Evolutionary conservation across 1,140 invertebrate genomes (phyloP).

Genomic region (Lysiphlebus fabarum): DNA sequence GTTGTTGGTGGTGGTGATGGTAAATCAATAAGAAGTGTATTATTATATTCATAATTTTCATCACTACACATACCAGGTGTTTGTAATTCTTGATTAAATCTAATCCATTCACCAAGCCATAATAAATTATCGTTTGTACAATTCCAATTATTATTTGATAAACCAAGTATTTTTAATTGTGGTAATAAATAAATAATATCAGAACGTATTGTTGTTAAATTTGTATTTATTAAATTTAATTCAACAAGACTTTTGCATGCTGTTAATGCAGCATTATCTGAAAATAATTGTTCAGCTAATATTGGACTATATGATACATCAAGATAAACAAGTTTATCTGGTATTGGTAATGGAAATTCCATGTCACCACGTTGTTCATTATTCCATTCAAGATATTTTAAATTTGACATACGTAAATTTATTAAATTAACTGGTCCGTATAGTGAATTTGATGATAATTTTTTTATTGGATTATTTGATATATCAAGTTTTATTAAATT

Average conservation of each 20-base stretch:
- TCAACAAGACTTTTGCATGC: slow-evolving; percentile 66
- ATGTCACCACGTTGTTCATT: slow-evolving; percentile 57
- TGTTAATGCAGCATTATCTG: slow-evolving; percentile 67
- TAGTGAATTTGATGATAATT: slow-evolving; percentile 65
- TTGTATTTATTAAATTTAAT: slow-evolving; percentile 66
- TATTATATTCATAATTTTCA: slow-evolving; percentile 40
- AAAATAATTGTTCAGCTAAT: slow-evolving; percentile 65
- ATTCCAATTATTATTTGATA: slow-evolving; percentile 64
- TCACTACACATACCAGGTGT: slow-evolving; percentile 44
- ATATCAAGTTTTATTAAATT: slow-evolving; percentile 70
- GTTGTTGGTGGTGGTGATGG: slow-evolving; percentile 33
- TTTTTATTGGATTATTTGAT: slow-evolving; percentile 72
- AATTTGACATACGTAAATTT: slow-evolving; percentile 65
- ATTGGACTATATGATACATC: slow-evolving; percentile 72
- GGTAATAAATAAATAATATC: slow-evolving; percentile 70
- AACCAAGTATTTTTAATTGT: slow-evolving; percentile 60
- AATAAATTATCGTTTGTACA: slow-evolving; percentile 57
- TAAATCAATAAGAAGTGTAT: slow-evolving; percentile 50
- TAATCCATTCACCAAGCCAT: slow-evolving; percentile 66
- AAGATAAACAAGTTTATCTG: slow-evolving; percentile 67
- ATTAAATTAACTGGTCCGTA: slow-evolving; percentile 63
- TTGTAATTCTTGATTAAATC: slow-evolving; percentile 53
- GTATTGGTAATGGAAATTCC: slow-evolving; percentile 66
- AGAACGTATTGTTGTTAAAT: slow-evolving; percentile 62
- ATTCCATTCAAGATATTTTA: slow-evolving; percentile 59